Percentiles rank a stretch among this genome's conserved stretches.
phyloP scores from a whole-genome alignment of 2,113 vertebrate species.

The Oenanthe melanoleuca region DNA sequence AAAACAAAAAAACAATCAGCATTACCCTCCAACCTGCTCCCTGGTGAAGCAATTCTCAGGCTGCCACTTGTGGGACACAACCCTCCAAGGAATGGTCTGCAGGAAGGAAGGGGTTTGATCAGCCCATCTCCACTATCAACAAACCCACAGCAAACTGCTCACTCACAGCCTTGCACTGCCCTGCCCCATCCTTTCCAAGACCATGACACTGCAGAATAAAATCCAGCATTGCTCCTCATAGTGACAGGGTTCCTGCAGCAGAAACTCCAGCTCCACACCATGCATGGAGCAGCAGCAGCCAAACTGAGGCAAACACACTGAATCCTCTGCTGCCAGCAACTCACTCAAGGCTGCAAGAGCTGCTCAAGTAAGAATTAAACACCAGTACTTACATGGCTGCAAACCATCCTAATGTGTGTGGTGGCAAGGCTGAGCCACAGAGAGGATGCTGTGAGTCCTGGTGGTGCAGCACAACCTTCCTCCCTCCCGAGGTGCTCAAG shows the following conservation, averaged over 20 bases:
- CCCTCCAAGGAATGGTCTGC: not conserved
- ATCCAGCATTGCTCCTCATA: not conserved
- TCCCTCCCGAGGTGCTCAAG: fast-evolving
- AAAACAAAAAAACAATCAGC: not conserved
- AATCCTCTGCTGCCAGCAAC: not conserved
- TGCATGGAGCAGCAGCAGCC: not conserved
- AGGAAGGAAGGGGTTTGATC: not conserved
- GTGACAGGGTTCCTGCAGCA: not conserved
- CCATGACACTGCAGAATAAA: not conserved
- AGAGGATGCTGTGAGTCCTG: fast-evolving
- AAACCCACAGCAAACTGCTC: not conserved
- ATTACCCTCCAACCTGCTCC: not conserved
- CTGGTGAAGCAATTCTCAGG: not conserved
- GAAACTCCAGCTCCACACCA: not conserved
- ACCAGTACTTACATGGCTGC: not conserved
- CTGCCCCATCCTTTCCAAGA: not conserved
- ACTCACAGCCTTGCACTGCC: not conserved
- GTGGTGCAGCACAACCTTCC: fast-evolving
- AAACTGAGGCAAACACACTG: fast-evolving
- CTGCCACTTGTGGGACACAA: not conserved
- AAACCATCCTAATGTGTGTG: fast-evolving
- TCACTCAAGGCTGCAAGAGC: not conserved
- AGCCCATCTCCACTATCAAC: not conserved
- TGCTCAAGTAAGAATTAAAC: not conserved
- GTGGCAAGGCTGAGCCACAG: fast-evolving